phyloP scores from a whole-genome alignment of 2,797 vertebrate species.

The Anas acuta region DNA sequence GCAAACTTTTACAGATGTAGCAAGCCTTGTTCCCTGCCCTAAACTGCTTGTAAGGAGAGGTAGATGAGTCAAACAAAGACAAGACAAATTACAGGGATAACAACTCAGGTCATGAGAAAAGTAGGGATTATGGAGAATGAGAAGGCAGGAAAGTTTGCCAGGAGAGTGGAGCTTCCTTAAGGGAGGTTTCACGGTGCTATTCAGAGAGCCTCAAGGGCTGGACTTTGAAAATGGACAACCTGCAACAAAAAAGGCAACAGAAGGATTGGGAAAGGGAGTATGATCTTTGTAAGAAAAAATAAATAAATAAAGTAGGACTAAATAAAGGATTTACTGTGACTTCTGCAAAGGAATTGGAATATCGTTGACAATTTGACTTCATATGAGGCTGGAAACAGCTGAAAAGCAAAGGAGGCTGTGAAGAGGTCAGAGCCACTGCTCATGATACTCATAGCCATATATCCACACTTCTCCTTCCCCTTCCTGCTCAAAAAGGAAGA shows the following conservation, averaged over 20 bases:
- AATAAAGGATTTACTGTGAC: background rate
- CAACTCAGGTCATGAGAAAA: constrained; percentile 11
- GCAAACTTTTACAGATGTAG: background rate
- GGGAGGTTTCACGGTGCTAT: rapidly evolving
- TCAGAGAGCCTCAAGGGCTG: background rate
- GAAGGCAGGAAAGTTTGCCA: background rate
- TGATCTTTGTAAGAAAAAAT: background rate
- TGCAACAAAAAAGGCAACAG: background rate
- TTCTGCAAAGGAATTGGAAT: background rate
- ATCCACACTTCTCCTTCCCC: background rate
- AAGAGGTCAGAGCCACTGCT: background rate
- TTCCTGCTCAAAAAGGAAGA: background rate
- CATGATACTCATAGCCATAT: background rate
- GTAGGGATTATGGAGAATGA: background rate
- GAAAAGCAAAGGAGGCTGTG: background rate
- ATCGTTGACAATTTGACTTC: background rate
- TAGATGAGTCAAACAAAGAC: constrained; percentile 16
- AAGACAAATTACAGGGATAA: constrained; percentile 30
- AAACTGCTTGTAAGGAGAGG: background rate
- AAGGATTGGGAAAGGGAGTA: background rate
- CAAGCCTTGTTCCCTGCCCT: background rate
- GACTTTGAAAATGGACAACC: background rate
- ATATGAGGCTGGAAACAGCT: background rate
- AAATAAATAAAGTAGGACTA: background rate
- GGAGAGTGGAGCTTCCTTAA: background rate